Percentiles rank a stretch among this genome's conserved stretches.
Conservation (phyloP, 2,797 vertebrate genomes). For the Geotrypetes seraphini region DNA sequence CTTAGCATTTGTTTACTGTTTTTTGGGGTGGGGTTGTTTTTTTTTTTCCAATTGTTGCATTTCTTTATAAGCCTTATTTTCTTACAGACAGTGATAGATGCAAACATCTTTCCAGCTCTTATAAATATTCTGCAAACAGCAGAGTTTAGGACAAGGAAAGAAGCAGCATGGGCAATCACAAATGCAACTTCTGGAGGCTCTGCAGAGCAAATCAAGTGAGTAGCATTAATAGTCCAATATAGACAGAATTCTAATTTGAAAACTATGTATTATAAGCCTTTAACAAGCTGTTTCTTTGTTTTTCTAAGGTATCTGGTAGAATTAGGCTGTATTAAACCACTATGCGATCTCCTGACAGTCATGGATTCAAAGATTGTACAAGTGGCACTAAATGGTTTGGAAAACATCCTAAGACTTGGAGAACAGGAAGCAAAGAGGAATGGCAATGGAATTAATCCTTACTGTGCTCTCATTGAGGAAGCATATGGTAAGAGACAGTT, state of each 20-base stretch:
- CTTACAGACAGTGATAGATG: slow-evolving; percentile 65
- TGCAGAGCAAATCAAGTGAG: slow-evolving; percentile 86
- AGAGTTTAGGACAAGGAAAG: slow-evolving; percentile 68
- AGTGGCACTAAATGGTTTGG: slow-evolving; percentile 87
- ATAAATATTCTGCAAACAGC: slow-evolving; percentile 67
- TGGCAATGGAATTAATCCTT: slow-evolving; percentile 83
- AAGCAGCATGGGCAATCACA: slow-evolving; percentile 72
- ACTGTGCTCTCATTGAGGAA: slow-evolving; percentile 91
- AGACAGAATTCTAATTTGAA: too few relatives aligned
- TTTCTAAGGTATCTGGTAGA: slow-evolving; percentile 83
- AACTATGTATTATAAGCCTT: too few relatives aligned
- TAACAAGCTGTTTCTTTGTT: slow-evolving; percentile 1
- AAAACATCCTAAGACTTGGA: slow-evolving; percentile 90
- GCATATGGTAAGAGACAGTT: slow-evolving; percentile 74
- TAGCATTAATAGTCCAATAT: not conserved
- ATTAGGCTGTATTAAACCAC: slow-evolving; percentile 88
- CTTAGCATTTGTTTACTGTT: too few relatives aligned
- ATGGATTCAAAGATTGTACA: slow-evolving; percentile 98
- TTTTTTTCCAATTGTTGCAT: not conserved
- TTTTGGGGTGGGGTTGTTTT: too few relatives aligned
- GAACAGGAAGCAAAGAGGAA: slow-evolving; percentile 89
- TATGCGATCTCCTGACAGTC: slow-evolving; percentile 91
- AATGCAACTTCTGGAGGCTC: slow-evolving; percentile 77
- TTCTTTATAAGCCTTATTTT: slow-evolving; percentile 3
- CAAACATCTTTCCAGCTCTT: slow-evolving; percentile 66